Percentiles rank a stretch among this genome's conserved stretches.
These are phyloP conservation scores for Benthosema pterotum DNA, from an alignment of 2,797 vertebrate genomes.

Conservation along the genomic window DNA sequence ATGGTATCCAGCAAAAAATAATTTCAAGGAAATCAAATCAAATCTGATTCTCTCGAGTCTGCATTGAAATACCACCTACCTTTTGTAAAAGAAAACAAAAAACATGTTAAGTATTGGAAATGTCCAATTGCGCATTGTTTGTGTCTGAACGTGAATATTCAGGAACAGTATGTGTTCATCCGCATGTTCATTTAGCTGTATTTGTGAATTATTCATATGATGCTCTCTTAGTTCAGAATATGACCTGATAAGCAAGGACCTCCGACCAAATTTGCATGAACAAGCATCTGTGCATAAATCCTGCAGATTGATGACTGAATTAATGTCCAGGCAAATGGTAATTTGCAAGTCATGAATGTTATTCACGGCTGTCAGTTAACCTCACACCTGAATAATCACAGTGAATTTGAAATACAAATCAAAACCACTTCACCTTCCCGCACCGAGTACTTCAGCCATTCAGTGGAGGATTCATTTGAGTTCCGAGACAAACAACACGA, in stretches of 20 bases:
- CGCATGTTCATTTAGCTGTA: conserved; percentile 61
- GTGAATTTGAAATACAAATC: conserved; percentile 76
- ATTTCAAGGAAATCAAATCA: not conserved
- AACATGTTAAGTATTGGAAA: conserved; percentile 29
- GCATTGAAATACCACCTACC: too few relatives aligned
- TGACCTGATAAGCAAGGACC: conserved; percentile 69
- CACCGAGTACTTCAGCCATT: conserved; percentile 59
- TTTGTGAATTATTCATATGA: conserved; percentile 76
- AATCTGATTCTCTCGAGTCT: too few relatives aligned
- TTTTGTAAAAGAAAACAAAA: too few relatives aligned
- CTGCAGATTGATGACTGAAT: conserved; percentile 74
- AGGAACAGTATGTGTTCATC: conserved; percentile 54
- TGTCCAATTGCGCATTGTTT: conserved; percentile 43
- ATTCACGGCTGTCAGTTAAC: conserved; percentile 75
- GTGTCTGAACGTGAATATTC: conserved; percentile 54
- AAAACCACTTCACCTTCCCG: conserved; percentile 66
- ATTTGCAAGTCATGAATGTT: conserved; percentile 81
- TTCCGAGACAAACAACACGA: conserved; percentile 43
- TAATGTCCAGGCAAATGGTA: conserved; percentile 67
- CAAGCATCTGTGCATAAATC: conserved; percentile 80
- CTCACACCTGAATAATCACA: conserved; percentile 70
- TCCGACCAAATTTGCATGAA: conserved; percentile 69
- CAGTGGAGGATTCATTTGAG: conserved; percentile 44
- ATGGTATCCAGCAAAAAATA: not conserved
- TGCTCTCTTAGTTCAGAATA: conserved; percentile 58